phyloP scores from a whole-genome alignment of 1,140 invertebrate species.

The Harpegnathos saltator region DNA sequence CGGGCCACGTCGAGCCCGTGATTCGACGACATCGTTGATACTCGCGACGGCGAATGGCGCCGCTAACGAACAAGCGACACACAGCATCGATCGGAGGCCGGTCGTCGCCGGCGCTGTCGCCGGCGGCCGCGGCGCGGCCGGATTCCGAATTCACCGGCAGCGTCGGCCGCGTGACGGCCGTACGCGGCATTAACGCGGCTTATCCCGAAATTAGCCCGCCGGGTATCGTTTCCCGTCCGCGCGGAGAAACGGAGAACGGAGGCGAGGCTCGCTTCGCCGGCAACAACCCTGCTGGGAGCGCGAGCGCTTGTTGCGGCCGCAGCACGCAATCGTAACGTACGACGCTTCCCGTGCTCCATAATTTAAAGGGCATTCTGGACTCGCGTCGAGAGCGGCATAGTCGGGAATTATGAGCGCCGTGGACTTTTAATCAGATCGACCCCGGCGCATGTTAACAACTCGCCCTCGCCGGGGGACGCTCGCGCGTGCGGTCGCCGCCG shows the following conservation, averaged over 20 bases:
- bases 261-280: conserved; percentile 17
- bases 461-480: neutral
- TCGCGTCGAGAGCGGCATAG: neutral
- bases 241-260: too few relatives aligned
- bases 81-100: conserved; percentile 58
- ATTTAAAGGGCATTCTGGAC: conserved; percentile 38
- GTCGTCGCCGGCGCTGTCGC: conserved; percentile 37
- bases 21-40: conserved; percentile 66
- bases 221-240: conserved; percentile 35
- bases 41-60: conserved; percentile 62
- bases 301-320: conserved; percentile 14
- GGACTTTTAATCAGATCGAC: conserved; percentile 44
- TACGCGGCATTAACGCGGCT: conserved; percentile 39
- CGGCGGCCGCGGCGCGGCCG: conserved; percentile 36
- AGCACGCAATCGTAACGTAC: conserved; percentile 52
- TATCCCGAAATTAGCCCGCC: conserved; percentile 49
- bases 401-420: conserved; percentile 4
- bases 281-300: conserved; percentile 38
- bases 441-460: conserved; percentile 34
- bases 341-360: conserved; percentile 50
- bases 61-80: conserved; percentile 62
- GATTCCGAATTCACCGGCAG: conserved; percentile 68
- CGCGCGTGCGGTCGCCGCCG: neutral
- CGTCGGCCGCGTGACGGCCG: conserved; percentile 64
- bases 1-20: neutral